Conservation (phyloP, 2,113 vertebrate genomes). For the Brevimyrus niger region DNA sequence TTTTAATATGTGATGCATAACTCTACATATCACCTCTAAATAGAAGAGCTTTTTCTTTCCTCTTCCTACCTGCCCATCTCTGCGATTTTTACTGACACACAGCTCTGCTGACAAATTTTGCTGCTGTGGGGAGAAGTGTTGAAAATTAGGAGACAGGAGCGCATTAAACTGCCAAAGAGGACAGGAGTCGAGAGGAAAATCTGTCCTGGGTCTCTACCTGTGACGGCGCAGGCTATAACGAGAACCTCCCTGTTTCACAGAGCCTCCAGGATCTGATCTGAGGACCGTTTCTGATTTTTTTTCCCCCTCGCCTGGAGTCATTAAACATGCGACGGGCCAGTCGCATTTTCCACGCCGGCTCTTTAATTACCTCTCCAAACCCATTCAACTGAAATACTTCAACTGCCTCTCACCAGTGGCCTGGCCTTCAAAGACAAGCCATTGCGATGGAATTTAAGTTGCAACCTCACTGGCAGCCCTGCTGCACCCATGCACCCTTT, state of each 20-base stretch:
- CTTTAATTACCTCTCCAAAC: constrained; percentile 9
- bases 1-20: neutral
- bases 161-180: neutral
- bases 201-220: neutral
- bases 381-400: constrained; percentile 24
- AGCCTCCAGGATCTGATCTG: neutral
- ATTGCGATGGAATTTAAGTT: constrained; percentile 33
- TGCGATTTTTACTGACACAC: neutral
- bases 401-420: constrained; percentile 17
- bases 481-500: neutral
- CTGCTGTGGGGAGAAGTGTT: neutral
- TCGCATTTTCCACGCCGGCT: neutral
- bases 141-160: constrained; percentile 6
- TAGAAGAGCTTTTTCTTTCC: neutral
- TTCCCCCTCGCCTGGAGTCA: neutral
- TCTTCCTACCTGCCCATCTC: neutral
- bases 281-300: neutral
- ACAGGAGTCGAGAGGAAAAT: neutral
- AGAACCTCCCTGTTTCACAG: neutral
- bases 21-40: constrained; percentile 5
- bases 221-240: neutral
- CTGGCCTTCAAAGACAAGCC: constrained; percentile 21
- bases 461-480: neutral
- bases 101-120: constrained; percentile 5
- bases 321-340: neutral